Percentiles rank a stretch among this genome's conserved stretches.
Evolutionary conservation across 1,140 invertebrate species (phyloP).

Genomic region (Diprion similis): DNA sequence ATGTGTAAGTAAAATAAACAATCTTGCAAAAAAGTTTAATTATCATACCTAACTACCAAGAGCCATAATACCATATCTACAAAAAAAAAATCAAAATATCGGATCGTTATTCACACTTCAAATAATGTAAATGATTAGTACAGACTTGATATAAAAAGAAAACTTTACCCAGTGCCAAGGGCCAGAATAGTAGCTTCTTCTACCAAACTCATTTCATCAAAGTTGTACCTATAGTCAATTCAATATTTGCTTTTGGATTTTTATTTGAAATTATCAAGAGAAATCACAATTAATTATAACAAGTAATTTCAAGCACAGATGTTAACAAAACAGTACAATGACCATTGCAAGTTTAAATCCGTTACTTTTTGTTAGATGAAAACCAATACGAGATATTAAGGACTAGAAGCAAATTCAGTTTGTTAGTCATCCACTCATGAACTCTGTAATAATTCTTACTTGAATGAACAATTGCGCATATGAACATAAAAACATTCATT

Average conservation of each 20-base stretch:
- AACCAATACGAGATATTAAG: no score
- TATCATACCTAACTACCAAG: constrained; percentile 19
- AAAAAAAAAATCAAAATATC: constrained; percentile 17
- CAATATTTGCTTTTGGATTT: constrained; percentile 18
- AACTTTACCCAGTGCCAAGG: constrained; percentile 57
- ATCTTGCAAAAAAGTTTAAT: not conserved
- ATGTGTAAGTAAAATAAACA: constrained; percentile 6
- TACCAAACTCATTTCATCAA: constrained; percentile 57
- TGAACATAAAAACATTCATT: no score
- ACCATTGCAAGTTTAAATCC: no score
- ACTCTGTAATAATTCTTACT: no score
- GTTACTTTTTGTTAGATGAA: no score
- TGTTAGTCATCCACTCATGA: no score
- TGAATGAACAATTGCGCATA: no score
- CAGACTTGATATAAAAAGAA: constrained; percentile 22
- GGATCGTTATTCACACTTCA: constrained; percentile 14
- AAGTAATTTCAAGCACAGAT: not conserved
- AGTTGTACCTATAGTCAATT: constrained; percentile 45
- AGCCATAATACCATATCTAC: constrained; percentile 19
- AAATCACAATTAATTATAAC: not conserved
- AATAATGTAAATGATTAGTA: constrained; percentile 17
- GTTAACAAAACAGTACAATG: not conserved
- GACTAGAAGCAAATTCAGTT: no score
- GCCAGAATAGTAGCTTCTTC: constrained; percentile 58
- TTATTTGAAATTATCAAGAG: not conserved